phyloP scores from a whole-genome alignment of 1,140 invertebrate species.

The Eumaeus atala region DNA sequence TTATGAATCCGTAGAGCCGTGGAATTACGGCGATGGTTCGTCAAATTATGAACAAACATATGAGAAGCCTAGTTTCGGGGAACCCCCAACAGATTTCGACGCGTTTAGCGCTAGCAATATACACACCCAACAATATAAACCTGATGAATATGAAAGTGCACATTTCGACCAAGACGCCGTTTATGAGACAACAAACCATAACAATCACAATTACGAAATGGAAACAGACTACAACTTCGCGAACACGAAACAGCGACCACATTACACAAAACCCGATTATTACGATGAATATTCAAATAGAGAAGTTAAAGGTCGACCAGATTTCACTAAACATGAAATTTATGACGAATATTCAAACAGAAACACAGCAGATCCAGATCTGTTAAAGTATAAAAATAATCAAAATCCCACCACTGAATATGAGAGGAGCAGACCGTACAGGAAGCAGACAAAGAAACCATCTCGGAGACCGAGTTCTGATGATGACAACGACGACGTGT shows the following conservation, averaged over 20 bases:
- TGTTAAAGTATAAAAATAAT: background rate
- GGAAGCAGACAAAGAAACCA: constrained; percentile 10
- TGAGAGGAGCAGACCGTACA: background rate
- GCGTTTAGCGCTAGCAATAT: constrained; percentile 16
- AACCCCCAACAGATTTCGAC: constrained; percentile 45
- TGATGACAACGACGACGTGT: constrained; percentile 40
- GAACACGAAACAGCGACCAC: constrained; percentile 35
- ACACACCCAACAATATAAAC: background rate
- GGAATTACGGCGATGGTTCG: constrained; percentile 52
- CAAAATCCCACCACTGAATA: background rate
- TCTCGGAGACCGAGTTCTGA: constrained; percentile 3
- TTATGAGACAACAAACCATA: background rate
- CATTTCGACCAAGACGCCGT: background rate
- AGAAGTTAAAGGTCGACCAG: constrained; percentile 19
- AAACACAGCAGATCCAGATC: constrained; percentile 12
- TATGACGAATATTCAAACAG: too few species aligned
- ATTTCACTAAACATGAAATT: too few species aligned
- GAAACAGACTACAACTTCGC: constrained; percentile 27
- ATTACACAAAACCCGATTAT: constrained; percentile 26
- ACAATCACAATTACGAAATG: background rate
- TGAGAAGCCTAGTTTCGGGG: constrained; percentile 30
- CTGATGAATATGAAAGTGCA: background rate
- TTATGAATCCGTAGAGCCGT: constrained; percentile 29
- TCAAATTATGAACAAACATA: constrained; percentile 17
- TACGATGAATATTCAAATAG: background rate